Evolutionary conservation across 2,797 vertebrate species (phyloP).

Genomic region (Benthosema pterotum): DNA sequence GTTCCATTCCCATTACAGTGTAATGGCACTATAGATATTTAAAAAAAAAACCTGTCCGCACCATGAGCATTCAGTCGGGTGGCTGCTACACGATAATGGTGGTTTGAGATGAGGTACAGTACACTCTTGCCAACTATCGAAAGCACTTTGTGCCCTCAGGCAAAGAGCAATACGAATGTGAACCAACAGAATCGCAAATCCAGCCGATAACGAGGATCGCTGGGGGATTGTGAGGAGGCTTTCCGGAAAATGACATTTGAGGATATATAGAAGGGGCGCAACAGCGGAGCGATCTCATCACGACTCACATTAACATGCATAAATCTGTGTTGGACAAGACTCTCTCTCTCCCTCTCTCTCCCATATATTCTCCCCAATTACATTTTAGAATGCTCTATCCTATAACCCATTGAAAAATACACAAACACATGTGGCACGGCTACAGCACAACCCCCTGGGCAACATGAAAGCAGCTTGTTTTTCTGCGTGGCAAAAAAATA

Average conservation of each 20-base stretch:
- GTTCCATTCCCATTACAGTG: too few relatives aligned
- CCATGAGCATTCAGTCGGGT: too few relatives aligned
- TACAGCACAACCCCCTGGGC: background rate
- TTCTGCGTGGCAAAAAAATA: background rate
- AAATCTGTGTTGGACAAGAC: constrained; percentile 29
- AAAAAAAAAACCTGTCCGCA: too few relatives aligned
- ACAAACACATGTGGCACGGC: background rate
- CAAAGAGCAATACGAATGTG: constrained; percentile 45
- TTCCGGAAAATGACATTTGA: constrained; percentile 62
- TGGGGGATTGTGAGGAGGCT: constrained; percentile 59
- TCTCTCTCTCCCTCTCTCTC: constrained; percentile 9
- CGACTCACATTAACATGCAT: constrained; percentile 48
- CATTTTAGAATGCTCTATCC: constrained; percentile 9
- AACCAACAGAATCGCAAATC: constrained; percentile 51
- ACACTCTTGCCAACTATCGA: constrained; percentile 25
- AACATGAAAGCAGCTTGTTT: background rate
- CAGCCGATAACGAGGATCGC: constrained; percentile 57
- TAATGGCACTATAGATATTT: too few relatives aligned
- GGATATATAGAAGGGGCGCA: constrained; percentile 48
- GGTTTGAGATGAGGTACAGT: constrained; percentile 28
- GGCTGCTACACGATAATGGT: background rate
- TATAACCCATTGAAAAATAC: constrained; percentile 19
- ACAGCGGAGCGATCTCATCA: constrained; percentile 38
- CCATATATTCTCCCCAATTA: background rate
- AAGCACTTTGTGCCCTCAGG: constrained; percentile 38